Percentiles rank a stretch among this genome's conserved stretches.
These are phyloP conservation scores for Brachyopa scutellaris DNA, from an alignment of 2,888 invertebrate species.

Conservation along the genomic window DNA sequence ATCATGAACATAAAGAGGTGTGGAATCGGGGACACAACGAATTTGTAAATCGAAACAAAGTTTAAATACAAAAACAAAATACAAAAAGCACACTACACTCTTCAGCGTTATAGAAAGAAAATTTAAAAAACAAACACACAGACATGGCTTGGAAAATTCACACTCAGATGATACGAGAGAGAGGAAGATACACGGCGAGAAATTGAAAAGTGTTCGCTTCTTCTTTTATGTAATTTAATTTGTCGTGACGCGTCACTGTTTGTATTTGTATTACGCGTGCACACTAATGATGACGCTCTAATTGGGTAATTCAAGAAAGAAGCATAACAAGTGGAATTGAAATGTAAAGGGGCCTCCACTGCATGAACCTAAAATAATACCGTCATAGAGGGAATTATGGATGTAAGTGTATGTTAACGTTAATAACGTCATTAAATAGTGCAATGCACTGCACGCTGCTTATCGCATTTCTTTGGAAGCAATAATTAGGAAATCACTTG, in stretches of 20 bases:
- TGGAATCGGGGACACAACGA: conserved; percentile 35
- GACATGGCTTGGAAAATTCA: conserved; percentile 45
- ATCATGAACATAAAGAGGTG: conserved; percentile 45
- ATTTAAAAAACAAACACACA: conserved; percentile 59
- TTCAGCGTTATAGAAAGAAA: conserved; percentile 25
- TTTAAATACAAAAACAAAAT: neutral
- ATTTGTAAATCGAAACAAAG: conserved; percentile 20
- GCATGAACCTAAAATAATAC: neutral
- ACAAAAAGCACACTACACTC: neutral
- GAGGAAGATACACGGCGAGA: conserved; percentile 56
- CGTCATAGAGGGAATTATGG: neutral
- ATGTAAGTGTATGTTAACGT: conserved; percentile 2
- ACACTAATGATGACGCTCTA: conserved; percentile 48
- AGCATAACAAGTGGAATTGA: conserved; percentile 9
- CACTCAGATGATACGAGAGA: conserved; percentile 18
- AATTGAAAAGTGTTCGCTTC: conserved; percentile 8
- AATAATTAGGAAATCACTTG: conserved; percentile 29
- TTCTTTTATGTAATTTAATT: neutral
- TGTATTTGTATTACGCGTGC: conserved; percentile 16
- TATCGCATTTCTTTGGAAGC: conserved; percentile 12
- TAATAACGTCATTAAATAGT: conserved; percentile 6
- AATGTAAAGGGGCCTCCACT: neutral
- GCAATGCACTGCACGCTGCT: neutral
- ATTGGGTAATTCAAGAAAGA: conserved; percentile 53
- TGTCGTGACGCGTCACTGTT: conserved; percentile 36